phyloP scores from a whole-genome alignment of 2,797 vertebrate species.

The Danio aesculapii region DNA sequence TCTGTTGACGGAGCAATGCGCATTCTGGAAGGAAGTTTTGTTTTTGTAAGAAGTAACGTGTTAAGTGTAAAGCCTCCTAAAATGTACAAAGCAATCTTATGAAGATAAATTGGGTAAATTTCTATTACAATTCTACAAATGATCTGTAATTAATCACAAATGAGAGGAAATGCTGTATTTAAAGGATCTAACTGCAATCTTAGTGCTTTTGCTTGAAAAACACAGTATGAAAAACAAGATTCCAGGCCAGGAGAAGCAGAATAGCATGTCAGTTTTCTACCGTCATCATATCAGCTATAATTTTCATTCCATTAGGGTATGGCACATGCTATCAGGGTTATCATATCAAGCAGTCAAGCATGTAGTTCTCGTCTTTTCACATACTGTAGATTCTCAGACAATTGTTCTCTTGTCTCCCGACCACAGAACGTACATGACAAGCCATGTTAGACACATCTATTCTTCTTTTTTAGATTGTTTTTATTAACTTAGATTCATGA shows the following conservation, averaged over 20 bases:
- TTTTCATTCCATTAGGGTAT: slow-evolving; percentile 71
- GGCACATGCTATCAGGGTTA: slow-evolving; percentile 65
- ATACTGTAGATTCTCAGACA: background rate
- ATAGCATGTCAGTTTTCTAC: slow-evolving; percentile 64
- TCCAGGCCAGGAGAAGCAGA: slow-evolving; percentile 58
- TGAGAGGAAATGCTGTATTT: slow-evolving; percentile 40
- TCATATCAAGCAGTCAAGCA: slow-evolving; percentile 67
- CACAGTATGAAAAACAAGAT: slow-evolving; percentile 60
- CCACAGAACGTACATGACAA: background rate
- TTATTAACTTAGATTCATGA: slow-evolving; percentile 1
- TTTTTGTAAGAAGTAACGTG: slow-evolving; percentile 49
- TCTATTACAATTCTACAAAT: slow-evolving; percentile 17
- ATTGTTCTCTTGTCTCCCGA: slow-evolving; percentile 19
- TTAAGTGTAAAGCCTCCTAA: slow-evolving; percentile 6
- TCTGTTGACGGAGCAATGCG: slow-evolving; percentile 74
- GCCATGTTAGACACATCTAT: background rate
- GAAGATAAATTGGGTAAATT: background rate
- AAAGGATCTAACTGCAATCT: slow-evolving; percentile 58
- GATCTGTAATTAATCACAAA: slow-evolving; percentile 43
- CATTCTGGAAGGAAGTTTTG: slow-evolving; percentile 60
- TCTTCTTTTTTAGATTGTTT: background rate
- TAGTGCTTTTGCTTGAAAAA: slow-evolving; percentile 7
- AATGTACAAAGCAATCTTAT: slow-evolving; percentile 18
- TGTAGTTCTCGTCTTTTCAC: slow-evolving; percentile 59
- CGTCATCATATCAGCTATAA: slow-evolving; percentile 68